Evolutionary conservation across 2,888 invertebrate species (phyloP), one percentile per base, ranked within the genome.

Genomic region (Catonia carolina): DNA sequence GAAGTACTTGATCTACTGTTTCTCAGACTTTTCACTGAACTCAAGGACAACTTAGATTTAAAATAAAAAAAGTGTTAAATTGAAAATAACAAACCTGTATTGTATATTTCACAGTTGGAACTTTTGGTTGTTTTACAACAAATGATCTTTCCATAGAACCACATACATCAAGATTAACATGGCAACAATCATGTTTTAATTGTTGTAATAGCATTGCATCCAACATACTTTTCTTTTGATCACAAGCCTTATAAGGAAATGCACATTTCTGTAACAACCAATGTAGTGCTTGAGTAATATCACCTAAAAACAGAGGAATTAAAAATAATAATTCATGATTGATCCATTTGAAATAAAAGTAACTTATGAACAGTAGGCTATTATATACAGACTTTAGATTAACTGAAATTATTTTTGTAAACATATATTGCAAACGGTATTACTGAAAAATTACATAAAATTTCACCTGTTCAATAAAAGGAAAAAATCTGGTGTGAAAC

Each of bases 251-350:
- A 65, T 93, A 92, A 0, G 94, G 94, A 70, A 96, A 94, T 2
- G 90, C 88, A 67, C 89, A 89, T 70, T 91, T 91, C 64, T 88
- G 87, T 20, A 96, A 76, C 63, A 96, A 77, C 86, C 92, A 91
- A 53, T 86, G 85, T 65, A 96, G 83, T 6, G 89, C 85, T 71
- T 93, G 89, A 0, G 93, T 90, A 0, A 96, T 86, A 74, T 97
- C 96, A 10, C 88, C 45, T 45, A 15, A 23, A 45, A 45, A 14
- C n/a, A 14, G 12, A 15, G 17, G 87, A 2, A 93, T 90, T 2
- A 95, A 95, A 69, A 92, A 93, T 64, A 90, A 88, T 77, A 8
- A 33, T 12, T 10, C 12, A 33, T 33, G 12, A 33, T 12, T 33
- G 35, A 8, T 10, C 12, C 8, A 33, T 33, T 33, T 12, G 8